Evolutionary conservation across 2,113 vertebrate genomes (phyloP), one percentile per base, ranked within the genome.

Genomic region (Saimiri boliviensis): DNA sequence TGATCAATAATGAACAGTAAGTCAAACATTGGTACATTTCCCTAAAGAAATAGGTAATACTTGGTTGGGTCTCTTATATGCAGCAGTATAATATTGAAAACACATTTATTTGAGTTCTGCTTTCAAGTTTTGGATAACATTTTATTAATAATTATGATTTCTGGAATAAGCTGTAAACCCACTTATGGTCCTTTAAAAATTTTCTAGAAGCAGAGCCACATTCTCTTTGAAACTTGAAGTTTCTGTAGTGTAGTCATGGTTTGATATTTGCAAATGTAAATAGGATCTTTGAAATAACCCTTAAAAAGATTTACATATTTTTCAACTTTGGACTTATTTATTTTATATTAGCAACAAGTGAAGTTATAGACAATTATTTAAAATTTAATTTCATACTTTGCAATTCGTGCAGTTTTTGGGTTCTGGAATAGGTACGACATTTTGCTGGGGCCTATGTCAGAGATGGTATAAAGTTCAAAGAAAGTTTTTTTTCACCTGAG

Each of bases 291-390:
- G 19, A 84, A 84, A 92, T 92, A 95, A 90, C n/a, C 32, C 87
- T 91, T 90, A 45, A 84, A 97, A 95, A 68, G 20, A 86, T 6
- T 71, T 83, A 4, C 54, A 47, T 19, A n/a, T 70, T 90, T 47
- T 17, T 40, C 60, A 23, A 83, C 27, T 79, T 93, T 79, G 60
- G 16, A 71, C 60, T 94, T 66, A 58, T 17, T 89, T 86, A 81
- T 47, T 93, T 91, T 86, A 86, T 2, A 63, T 94, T 54, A 87
- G 37, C 49, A 88, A 19, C 10, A 76, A 11, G 5, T 73, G 23
- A 56, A 86, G 8, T 90, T 87, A 70, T 13, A 90, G 40, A n/a
- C 27, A 94, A 80, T 86, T 35, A 19, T 27, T 79, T 90, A 83
- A 70, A 63, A 52, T 85, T 45, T 93, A 40, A 14, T 35, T 87